These are phyloP conservation scores for Machimus atricapillus DNA, from an alignment of 2,888 invertebrate species.

Conservation along the genomic window DNA sequence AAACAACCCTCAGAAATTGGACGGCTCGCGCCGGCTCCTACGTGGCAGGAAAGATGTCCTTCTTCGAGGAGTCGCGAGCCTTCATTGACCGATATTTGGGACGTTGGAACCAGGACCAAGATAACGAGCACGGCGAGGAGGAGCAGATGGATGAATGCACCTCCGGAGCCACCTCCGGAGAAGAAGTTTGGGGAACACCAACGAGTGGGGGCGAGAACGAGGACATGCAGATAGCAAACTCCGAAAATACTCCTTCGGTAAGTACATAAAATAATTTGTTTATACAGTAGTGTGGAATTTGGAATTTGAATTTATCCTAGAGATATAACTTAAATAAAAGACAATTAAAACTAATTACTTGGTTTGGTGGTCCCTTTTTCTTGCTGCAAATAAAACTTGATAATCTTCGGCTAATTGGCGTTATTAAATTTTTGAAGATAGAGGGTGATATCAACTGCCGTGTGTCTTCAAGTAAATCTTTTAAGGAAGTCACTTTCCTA, in stretches of 20 bases:
- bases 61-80: conserved; percentile 69
- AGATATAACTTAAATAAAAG: no score
- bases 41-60: conserved; percentile 81
- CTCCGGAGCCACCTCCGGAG: conserved; percentile 83
- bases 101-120: conserved; percentile 64
- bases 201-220: conserved; percentile 85
- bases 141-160: conserved; percentile 77
- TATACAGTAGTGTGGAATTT: neutral
- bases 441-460: no score
- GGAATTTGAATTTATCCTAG: no score
- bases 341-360: no score
- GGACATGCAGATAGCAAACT: conserved; percentile 72
- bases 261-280: conserved; percentile 50
- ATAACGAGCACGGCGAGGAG: conserved; percentile 59
- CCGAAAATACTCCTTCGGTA: conserved; percentile 73
- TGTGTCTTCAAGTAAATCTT: no score
- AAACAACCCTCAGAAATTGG: conserved; percentile 67
- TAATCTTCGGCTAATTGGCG: no score
- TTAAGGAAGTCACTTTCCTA: no score
- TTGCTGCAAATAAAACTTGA: no score
- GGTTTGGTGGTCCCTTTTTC: no score
- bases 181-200: conserved; percentile 89
- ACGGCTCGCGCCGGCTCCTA: conserved; percentile 81
- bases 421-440: no score
- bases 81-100: conserved; percentile 64